Conservation (phyloP, 2,888 invertebrate species). For the Agrilus biguttatus region DNA sequence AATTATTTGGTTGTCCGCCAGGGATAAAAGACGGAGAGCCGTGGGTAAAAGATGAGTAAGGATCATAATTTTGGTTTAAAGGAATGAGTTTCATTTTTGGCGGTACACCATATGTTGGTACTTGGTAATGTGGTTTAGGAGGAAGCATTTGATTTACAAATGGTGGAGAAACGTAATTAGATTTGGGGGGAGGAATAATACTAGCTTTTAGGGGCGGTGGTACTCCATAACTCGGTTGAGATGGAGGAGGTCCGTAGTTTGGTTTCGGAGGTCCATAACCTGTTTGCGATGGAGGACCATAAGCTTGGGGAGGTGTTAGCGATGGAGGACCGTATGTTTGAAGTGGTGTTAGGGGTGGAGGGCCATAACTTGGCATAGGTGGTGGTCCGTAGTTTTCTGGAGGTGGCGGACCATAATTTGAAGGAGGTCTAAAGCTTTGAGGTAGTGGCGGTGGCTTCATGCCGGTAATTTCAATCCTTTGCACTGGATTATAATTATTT, state of each 20-base stretch:
- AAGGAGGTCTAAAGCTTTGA: background rate
- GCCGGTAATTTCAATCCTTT: background rate
- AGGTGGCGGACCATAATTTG: slow-evolving; percentile 5
- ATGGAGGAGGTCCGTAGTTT: slow-evolving; percentile 2
- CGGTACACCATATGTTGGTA: slow-evolving; percentile 4
- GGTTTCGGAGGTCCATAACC: slow-evolving; percentile 16
- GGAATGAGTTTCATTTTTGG: slow-evolving; percentile 2
- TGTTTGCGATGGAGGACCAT: slow-evolving; percentile 7
- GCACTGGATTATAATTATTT: slow-evolving; percentile 2
- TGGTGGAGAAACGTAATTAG: slow-evolving; percentile 4
- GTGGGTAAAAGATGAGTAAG: slow-evolving; percentile 1
- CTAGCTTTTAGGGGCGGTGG: background rate
- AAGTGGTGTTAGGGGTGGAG: slow-evolving; percentile 1
- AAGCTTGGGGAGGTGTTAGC: background rate
- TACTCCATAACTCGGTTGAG: background rate
- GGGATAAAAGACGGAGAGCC: slow-evolving; percentile 2
- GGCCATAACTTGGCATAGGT: slow-evolving; percentile 1
- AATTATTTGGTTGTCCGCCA: background rate
- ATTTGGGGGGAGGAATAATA: slow-evolving; percentile 4
- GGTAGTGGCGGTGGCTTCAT: background rate
- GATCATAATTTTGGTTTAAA: slow-evolving; percentile 4
- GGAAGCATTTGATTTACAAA: slow-evolving; percentile 10
- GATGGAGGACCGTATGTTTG: slow-evolving; percentile 6
- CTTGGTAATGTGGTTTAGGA: slow-evolving; percentile 8
- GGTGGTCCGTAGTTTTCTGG: slow-evolving; percentile 5